Base-by-base conservation (phyloP, 2,888 invertebrate species). In the Sclerodermus sp. region DNA sequence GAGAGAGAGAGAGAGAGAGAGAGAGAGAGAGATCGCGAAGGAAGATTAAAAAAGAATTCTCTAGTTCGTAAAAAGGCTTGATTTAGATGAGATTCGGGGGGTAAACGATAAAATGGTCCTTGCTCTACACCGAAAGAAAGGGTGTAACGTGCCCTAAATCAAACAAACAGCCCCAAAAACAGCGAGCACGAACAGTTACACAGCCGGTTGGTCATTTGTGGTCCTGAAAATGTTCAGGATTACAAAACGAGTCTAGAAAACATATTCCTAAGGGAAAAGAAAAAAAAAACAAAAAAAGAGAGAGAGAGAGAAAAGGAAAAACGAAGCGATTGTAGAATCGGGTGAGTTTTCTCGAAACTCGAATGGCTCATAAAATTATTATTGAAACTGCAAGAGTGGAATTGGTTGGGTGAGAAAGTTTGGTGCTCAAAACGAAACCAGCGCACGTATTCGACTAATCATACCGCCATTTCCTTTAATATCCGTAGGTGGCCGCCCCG, bases 381-480 rank as follows among this genome's bases (percentile, higher is more conserved):
- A 23, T 23, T 23, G 23, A 23, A 23, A 23, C 8, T 23, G 23
- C 4, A 3, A 8, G 23, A 23, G 8, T 3, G 23, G 8, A 23
- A 23, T 5, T 23, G 23, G 23, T n/a, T 12, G 34, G 34, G 4
- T 8, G n/a, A 34, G n/a, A 34, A 12, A 12, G 6, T n/a, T 34
- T 34, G 43, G 49, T 47, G 55, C 59, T 70, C 66, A 64, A 73
- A 74, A 71, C 62, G 70, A 72, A 73, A 72, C 70, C 72, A 63
- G 65, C 58, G 65, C 77, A 77, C 77, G 77, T 77, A 76, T 66
- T 68, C 74, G 70, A 77, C 77, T 77, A 77, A 77, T 77, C 77
- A 77, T 77, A 77, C 76, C 77, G 76, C 77, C 70, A 77, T 77
- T 77, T 77, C 77, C 77, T 77, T 77, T 77, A 77, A 77, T 77